These are phyloP conservation scores for Globia sparganii DNA, from an alignment of 2,888 invertebrate species.

Conservation along the genomic window DNA sequence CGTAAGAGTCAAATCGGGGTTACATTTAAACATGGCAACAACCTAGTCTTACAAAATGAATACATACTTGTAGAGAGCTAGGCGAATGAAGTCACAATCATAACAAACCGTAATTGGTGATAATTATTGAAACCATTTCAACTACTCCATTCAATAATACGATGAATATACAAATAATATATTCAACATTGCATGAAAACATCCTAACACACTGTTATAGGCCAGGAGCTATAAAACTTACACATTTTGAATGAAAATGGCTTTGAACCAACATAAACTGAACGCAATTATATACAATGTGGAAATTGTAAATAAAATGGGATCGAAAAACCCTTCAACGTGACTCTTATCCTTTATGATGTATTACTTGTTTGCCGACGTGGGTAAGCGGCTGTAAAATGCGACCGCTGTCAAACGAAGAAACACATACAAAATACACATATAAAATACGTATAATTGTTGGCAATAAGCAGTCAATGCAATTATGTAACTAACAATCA, in stretches of 20 bases:
- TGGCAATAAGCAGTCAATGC: not conserved
- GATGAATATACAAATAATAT: constrained; percentile 20
- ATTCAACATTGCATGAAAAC: constrained; percentile 6
- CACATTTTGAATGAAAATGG: constrained; percentile 35
- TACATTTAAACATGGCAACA: not conserved
- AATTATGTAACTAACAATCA: not conserved
- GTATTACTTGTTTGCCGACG: constrained; percentile 54
- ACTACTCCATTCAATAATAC: constrained; percentile 3
- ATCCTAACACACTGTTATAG: constrained; percentile 18
- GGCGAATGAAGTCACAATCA: constrained; percentile 1
- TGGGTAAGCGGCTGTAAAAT: constrained; percentile 24
- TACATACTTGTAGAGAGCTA: not conserved
- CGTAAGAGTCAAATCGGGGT: not conserved
- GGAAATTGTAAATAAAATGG: constrained; percentile 64
- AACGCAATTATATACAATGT: constrained; percentile 62
- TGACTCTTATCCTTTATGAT: constrained; percentile 70
- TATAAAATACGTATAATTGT: not conserved
- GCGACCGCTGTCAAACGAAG: constrained; percentile 38
- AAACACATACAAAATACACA: not conserved
- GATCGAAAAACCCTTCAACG: constrained; percentile 58
- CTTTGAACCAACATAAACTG: constrained; percentile 52
- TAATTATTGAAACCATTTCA: constrained; percentile 25
- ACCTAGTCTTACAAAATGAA: not conserved
- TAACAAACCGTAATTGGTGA: constrained; percentile 11
- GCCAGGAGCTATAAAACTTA: constrained; percentile 27